These are phyloP conservation scores for Poliocrania exsul DNA, from an alignment of 2,797 vertebrate genomes.

Conservation along the genomic window DNA sequence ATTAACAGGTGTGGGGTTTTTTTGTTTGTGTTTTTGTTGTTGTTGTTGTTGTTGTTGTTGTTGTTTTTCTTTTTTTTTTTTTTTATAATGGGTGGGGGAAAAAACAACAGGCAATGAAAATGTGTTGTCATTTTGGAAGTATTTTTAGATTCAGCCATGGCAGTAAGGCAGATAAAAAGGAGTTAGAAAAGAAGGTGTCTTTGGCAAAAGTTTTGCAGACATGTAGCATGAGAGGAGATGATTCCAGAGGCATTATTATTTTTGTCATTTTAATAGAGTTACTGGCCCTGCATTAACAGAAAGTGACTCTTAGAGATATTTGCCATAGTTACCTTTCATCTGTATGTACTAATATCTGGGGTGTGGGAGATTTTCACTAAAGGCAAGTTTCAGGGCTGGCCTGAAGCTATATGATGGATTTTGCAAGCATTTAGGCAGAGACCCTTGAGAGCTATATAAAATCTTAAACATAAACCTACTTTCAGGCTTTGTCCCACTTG, in stretches of 20 bases:
- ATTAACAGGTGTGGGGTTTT: not conserved
- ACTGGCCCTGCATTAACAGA: not conserved
- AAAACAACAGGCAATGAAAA: not conserved
- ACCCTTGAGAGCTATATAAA: not conserved
- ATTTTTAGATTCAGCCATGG: not conserved
- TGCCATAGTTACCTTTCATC: not conserved
- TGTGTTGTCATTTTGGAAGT: not conserved
- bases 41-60: too few relatives aligned
- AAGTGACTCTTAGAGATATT: not conserved
- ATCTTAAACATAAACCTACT: not conserved
- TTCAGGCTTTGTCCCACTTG: not conserved
- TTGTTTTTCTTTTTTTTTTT: not conserved
- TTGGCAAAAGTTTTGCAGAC: not conserved
- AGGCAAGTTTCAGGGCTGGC: not conserved
- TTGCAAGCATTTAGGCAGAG: not conserved
- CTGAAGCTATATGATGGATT: not conserved
- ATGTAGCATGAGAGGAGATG: not conserved
- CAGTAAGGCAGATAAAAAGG: not conserved
- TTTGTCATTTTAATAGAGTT: conserved; percentile 8
- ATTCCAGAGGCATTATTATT: not conserved
- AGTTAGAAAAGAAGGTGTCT: not conserved
- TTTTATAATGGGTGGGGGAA: not conserved
- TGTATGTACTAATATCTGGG: not conserved
- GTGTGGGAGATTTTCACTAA: not conserved
- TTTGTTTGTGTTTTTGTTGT: too few relatives aligned